phyloP scores from a whole-genome alignment of 2,797 vertebrate genomes.

The Scomberomorus guttatus region DNA sequence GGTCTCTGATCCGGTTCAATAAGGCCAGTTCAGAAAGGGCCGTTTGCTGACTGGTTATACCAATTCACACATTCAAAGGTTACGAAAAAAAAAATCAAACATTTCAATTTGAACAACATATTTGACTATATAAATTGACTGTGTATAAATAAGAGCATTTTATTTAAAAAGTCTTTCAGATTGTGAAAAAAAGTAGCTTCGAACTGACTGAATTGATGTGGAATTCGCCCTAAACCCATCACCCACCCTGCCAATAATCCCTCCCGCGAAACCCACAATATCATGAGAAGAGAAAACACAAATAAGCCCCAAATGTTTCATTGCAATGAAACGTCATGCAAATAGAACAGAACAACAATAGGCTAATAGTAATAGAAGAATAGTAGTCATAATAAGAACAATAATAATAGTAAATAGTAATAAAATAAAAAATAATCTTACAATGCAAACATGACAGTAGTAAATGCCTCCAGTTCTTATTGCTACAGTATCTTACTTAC shows the following conservation, averaged over 20 bases:
- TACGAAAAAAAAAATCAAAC: conserved; percentile 44
- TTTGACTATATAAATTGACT: conserved; percentile 55
- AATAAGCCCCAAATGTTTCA: conserved; percentile 85
- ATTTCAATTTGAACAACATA: conserved; percentile 66
- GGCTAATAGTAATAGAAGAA: conserved; percentile 88
- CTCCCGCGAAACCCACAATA: conserved; percentile 69
- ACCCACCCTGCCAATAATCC: conserved; percentile 63
- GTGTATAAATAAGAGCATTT: conserved; percentile 81
- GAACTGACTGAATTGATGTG: conserved; percentile 71
- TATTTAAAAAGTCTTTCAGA: conserved; percentile 75
- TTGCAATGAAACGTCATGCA: conserved; percentile 90
- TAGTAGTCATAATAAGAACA: conserved; percentile 86
- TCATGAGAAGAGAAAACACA: conserved; percentile 85
- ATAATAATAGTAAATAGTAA: conserved; percentile 87
- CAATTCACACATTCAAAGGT: conserved; percentile 80
- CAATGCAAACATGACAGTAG: conserved; percentile 90
- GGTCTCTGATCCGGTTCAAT: conserved; percentile 71
- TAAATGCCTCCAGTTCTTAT: conserved; percentile 90
- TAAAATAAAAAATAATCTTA: conserved; percentile 90
- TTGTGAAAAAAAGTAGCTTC: conserved; percentile 61
- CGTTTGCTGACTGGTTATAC: conserved; percentile 54
- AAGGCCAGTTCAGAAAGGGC: conserved; percentile 78
- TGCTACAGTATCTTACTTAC: conserved; percentile 90
- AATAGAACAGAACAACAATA: conserved; percentile 89
- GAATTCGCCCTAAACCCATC: conserved; percentile 64